These are phyloP conservation scores for Plagodis pulveraria DNA, from an alignment of 2,888 invertebrate genomes.

Conservation along the genomic window DNA sequence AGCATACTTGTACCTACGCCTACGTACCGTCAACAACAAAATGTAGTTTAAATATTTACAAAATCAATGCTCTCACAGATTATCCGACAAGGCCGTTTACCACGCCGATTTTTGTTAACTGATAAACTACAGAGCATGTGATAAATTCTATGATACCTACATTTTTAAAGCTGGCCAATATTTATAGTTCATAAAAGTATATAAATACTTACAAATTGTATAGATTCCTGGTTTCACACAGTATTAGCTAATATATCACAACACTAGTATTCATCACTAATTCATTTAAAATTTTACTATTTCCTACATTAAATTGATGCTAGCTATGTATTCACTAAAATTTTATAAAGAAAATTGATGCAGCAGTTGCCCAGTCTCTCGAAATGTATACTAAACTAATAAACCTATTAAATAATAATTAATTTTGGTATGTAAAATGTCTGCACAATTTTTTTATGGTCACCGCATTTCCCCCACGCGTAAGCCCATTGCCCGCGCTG, in stretches of 20 bases:
- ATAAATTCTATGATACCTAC: background rate
- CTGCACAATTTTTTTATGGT: slow-evolving; percentile 43
- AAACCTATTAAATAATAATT: slow-evolving; percentile 29
- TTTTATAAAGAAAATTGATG: slow-evolving; percentile 18
- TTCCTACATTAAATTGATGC: slow-evolving; percentile 15
- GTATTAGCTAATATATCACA: slow-evolving; percentile 21
- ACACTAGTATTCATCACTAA: slow-evolving; percentile 24
- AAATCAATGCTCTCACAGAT: slow-evolving; percentile 15
- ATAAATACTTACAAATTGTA: slow-evolving; percentile 18
- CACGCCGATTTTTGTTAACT: slow-evolving; percentile 6
- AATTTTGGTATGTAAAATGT: slow-evolving; percentile 35
- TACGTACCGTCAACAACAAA: slow-evolving; percentile 12
- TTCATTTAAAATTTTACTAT: slow-evolving; percentile 20
- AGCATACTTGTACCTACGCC: background rate
- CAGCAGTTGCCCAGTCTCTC: slow-evolving; percentile 3
- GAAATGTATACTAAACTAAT: slow-evolving; percentile 23
- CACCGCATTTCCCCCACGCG: slow-evolving; percentile 49
- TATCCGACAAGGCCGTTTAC: slow-evolving; percentile 12
- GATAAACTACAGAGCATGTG: slow-evolving; percentile 15
- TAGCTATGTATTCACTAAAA: background rate
- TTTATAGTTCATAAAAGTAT: background rate
- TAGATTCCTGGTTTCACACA: slow-evolving; percentile 11
- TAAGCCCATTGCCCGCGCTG: slow-evolving; percentile 19
- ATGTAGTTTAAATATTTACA: slow-evolving; percentile 29
- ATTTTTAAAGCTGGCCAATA: too few relatives aligned